Conservation (phyloP, 2,797 vertebrate genomes). For the Atherinosoma microstoma region DNA sequence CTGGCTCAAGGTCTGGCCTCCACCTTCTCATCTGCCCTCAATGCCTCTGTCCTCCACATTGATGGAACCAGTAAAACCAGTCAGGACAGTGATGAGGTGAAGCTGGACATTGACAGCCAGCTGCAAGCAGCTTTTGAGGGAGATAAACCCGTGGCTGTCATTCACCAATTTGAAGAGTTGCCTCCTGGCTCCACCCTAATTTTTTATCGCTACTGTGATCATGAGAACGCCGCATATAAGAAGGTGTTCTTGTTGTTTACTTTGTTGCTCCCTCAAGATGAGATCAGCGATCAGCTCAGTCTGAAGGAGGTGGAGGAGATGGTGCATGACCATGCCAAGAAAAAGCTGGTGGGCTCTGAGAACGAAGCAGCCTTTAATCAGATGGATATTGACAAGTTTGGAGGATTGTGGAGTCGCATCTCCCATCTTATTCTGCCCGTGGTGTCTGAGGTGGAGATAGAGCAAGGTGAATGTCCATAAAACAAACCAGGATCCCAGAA, state of each 20-base stretch:
- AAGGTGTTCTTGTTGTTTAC: constrained; percentile 89
- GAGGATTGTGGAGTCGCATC: constrained; percentile 96
- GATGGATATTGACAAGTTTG: constrained; percentile 89
- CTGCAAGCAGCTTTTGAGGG: constrained; percentile 85
- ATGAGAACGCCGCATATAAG: constrained; percentile 91
- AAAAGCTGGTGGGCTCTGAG: constrained; percentile 77
- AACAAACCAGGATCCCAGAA: background rate
- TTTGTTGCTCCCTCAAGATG: constrained; percentile 86
- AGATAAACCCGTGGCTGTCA: constrained; percentile 82
- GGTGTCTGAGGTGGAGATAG: constrained; percentile 77
- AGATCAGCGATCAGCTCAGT: constrained; percentile 57
- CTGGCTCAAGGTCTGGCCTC: constrained; percentile 83
- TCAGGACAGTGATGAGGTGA: constrained; percentile 85
- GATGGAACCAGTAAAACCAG: constrained; percentile 75
- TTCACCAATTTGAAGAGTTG: constrained; percentile 90
- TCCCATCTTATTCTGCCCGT: constrained; percentile 92
- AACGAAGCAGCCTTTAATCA: constrained; percentile 68
- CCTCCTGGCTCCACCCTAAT: constrained; percentile 91
- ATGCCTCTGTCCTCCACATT: constrained; percentile 78
- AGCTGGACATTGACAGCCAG: constrained; percentile 86
- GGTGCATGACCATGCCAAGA: constrained; percentile 86
- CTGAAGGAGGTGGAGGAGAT: constrained; percentile 86
- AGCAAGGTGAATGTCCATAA: constrained; percentile 79
- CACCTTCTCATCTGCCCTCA: constrained; percentile 81
- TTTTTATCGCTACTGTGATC: constrained; percentile 97